Conservation (phyloP, 2,797 vertebrate genomes). For the Chloroceryle inda region DNA sequence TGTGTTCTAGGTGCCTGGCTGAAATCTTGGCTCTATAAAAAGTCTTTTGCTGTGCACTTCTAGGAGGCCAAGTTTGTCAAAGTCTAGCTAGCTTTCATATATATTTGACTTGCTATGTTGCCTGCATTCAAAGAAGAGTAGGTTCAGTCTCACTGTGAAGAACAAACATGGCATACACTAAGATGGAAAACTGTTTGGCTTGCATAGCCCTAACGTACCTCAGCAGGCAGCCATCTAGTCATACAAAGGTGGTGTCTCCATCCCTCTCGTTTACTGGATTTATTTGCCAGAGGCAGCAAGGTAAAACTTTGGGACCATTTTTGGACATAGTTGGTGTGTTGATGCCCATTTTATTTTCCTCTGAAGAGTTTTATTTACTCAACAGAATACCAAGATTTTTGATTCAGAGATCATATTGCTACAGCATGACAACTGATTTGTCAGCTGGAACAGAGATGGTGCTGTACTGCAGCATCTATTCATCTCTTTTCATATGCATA, state of each 20-base stretch:
- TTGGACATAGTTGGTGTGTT: background rate
- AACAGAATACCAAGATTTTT: background rate
- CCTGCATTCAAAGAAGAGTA: background rate
- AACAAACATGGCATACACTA: background rate
- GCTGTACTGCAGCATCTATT: background rate
- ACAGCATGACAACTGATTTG: background rate
- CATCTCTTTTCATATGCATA: background rate
- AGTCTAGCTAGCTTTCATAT: background rate
- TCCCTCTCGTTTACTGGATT: background rate
- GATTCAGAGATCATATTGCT: background rate
- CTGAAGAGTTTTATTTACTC: background rate
- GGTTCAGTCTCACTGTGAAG: background rate
- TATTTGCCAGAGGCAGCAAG: background rate
- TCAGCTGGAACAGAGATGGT: background rate
- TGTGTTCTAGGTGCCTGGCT: background rate
- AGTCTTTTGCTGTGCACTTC: background rate
- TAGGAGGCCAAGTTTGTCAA: background rate
- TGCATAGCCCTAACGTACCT: background rate
- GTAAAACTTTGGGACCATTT: background rate
- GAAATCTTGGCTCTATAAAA: constrained; percentile 30
- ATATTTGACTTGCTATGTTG: background rate
- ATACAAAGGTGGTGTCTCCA: background rate
- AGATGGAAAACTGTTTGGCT: background rate
- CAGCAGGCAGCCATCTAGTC: background rate
- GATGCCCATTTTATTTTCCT: constrained; percentile 1